Percentiles rank a stretch among this genome's conserved stretches.
These are phyloP conservation scores for Lepus oiostolus DNA, from an alignment of 2,797 vertebrate species.

Conservation along the genomic window DNA sequence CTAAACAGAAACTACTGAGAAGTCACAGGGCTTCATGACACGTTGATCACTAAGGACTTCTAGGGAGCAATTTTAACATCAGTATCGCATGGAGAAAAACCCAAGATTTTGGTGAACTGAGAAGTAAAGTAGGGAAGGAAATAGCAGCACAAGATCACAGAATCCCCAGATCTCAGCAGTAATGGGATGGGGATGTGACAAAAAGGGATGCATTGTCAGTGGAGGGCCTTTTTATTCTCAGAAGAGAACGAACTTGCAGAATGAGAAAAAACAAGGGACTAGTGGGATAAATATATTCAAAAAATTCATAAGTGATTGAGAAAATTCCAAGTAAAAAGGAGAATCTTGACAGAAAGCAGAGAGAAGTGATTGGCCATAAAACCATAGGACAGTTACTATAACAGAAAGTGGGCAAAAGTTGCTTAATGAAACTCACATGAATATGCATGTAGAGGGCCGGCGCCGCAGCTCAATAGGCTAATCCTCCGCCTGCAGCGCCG, in stretches of 20 bases:
- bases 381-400: background rate
- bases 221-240: background rate
- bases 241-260: background rate
- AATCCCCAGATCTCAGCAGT: background rate
- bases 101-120: constrained; percentile 13
- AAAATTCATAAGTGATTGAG: background rate
- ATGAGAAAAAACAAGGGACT: background rate
- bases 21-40: background rate
- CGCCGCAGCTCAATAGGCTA: too few relatives aligned
- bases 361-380: background rate
- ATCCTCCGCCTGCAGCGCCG: too few relatives aligned
- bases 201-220: background rate
- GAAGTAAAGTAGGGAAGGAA: background rate
- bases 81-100: background rate
- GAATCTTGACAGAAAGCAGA: background rate
- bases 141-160: background rate
- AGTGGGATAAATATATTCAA: background rate
- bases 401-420: background rate
- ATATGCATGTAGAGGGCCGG: background rate
- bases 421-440: background rate
- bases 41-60: background rate
- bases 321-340: constrained; percentile 4
- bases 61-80: background rate
- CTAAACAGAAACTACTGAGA: constrained; percentile 19
- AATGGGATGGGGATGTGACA: background rate